Evolutionary conservation across 2,888 invertebrate species (phyloP), one percentile per base, ranked within the genome.

Genomic region (Noctuana brunneofusca): DNA sequence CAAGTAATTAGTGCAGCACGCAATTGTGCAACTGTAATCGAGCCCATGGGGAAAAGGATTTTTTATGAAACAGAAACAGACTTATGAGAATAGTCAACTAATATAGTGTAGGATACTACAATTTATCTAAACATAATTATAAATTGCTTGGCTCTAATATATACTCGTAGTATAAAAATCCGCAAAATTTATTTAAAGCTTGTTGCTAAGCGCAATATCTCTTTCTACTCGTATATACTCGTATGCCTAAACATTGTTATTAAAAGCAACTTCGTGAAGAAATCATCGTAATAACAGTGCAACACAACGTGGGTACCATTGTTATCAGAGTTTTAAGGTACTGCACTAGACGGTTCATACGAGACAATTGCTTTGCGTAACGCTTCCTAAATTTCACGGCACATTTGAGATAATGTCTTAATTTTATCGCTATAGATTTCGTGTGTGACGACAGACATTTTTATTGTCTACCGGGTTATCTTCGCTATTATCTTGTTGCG

Each of bases 1-100:
- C 49, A 35, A 27, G 50, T 50, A 58, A 58, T 43, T 52, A 38
- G 38, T 58, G 50, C 27, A 58, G 24, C 14, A 50, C 24, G 50
- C 18, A 49, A 58, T 50, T 24, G 35, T 35, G 49, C 35, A 58
- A 58, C 48, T 22, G 11, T 48, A 22, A 48, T 12, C 24, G 18
- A 22, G 12, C 22, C 48, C 22, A 24, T 48, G 48, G 48, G 5
- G 48, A 48, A 48, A 48, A 48, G 22, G 22, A 20, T 22, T 48
- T 22, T 22, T 8, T 18, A 48, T 43, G n/a, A n/a, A n/a, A n/a
- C n/a, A n/a, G n/a, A n/a, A n/a, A n/a, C n/a, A n/a, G n/a, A n/a
- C n/a, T n/a, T n/a, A n/a, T n/a, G n/a, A n/a, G n/a, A n/a, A n/a
- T n/a, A n/a, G n/a, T n/a, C n/a, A n/a, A n/a, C n/a, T n/a, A n/a